Conservation (phyloP, 2,113 vertebrate genomes). For the Capreolus pygargus region DNA sequence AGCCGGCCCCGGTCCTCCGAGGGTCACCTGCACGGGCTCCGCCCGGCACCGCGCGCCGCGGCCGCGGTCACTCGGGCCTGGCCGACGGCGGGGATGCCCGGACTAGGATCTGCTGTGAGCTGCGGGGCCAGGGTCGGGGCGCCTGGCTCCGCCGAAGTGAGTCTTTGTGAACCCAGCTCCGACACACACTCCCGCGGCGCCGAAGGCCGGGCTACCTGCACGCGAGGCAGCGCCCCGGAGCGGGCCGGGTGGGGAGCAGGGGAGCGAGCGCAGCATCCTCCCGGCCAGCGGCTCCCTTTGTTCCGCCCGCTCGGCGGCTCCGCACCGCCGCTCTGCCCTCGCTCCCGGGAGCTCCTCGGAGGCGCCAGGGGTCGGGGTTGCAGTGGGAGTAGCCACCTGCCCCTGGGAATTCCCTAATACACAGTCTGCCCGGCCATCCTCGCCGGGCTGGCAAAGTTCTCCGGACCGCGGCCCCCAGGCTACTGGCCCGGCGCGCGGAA, state of each 20-base stretch:
- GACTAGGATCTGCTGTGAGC: not conserved
- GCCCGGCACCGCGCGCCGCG: not conserved
- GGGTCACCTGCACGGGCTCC: not conserved
- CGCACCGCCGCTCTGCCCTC: not conserved
- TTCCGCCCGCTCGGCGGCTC: not conserved
- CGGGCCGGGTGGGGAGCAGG: not conserved
- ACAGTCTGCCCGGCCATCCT: too few relatives aligned
- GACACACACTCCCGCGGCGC: not conserved
- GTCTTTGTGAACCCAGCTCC: not conserved
- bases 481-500: not conserved
- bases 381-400: not conserved
- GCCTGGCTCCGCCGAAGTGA: not conserved
- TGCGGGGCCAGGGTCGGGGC: not conserved
- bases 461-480: fast-evolving
- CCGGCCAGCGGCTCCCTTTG: constrained; percentile 20
- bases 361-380: not conserved
- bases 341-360: not conserved
- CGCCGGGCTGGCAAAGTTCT: not conserved
- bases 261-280: not conserved
- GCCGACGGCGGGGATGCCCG: not conserved
- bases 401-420: not conserved
- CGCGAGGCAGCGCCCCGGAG: not conserved
- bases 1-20: not conserved
- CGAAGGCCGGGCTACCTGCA: constrained; percentile 3
- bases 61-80: not conserved